A percentile compares a stretch with the other conserved stretches of the same genome.
These are phyloP conservation scores for Propithecus deckenii DNA, from an alignment of 2,797 vertebrate species.

Conservation along the genomic window DNA sequence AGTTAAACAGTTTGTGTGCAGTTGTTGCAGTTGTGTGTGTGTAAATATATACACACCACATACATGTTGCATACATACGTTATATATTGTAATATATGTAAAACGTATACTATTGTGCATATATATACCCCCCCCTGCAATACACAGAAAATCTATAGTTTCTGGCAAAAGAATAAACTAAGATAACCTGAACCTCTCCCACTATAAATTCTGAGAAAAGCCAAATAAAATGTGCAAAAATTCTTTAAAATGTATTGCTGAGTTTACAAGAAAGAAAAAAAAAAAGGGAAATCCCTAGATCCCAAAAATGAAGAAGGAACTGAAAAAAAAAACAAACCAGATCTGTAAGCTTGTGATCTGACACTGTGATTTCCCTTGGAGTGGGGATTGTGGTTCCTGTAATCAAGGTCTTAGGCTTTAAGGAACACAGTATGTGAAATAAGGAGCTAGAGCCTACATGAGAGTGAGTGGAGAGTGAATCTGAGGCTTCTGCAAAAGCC, in stretches of 20 bases:
- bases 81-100: not conserved
- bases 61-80: not conserved
- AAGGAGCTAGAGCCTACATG: not conserved
- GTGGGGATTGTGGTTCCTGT: not conserved
- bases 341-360: not conserved
- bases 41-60: not conserved
- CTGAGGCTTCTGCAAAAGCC: not conserved
- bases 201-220: slow-evolving; percentile 62
- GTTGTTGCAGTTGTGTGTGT: not conserved
- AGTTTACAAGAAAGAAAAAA: not conserved
- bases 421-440: not conserved
- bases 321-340: not conserved
- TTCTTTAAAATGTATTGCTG: slow-evolving; percentile 49
- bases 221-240: slow-evolving; percentile 10
- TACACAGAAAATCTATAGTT: not conserved
- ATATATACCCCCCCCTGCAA: not conserved
- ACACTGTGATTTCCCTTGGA: not conserved
- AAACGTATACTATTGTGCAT: not conserved
- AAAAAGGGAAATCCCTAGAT: slow-evolving; percentile 38
- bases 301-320: slow-evolving; percentile 51
- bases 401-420: not conserved
- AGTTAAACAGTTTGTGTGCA: not conserved
- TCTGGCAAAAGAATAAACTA: slow-evolving; percentile 1
- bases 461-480: not conserved
- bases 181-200: slow-evolving; percentile 36